These are phyloP conservation scores for Drosophila histrio DNA, from an alignment of 2,888 invertebrate genomes.

Conservation along the genomic window DNA sequence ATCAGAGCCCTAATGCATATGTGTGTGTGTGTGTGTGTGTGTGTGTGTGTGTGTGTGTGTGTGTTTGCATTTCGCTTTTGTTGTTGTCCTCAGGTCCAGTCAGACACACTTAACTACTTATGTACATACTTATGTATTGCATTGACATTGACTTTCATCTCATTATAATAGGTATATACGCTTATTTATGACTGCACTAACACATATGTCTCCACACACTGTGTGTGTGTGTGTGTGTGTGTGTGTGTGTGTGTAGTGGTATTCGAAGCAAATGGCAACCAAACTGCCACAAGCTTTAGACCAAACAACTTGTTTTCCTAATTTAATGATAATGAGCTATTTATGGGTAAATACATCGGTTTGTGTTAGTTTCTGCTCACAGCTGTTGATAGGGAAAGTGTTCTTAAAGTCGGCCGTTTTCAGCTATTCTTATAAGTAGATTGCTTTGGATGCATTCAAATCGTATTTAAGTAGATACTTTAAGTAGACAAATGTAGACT, in stretches of 20 bases:
- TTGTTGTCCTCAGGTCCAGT: constrained; percentile 8
- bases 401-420: constrained; percentile 12
- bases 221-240: constrained; percentile 3
- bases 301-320: constrained; percentile 73
- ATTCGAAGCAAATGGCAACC: constrained; percentile 38
- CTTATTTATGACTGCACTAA: constrained; percentile 67
- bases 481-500: too few relatives aligned
- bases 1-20: constrained; percentile 7
- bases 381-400: constrained; percentile 13
- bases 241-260: constrained; percentile 17
- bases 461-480: neutral
- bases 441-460: neutral
- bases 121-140: constrained; percentile 38
- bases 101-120: constrained; percentile 28
- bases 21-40: constrained; percentile 1
- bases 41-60: too few relatives aligned
- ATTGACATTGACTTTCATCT: constrained; percentile 80
- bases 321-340: constrained; percentile 77
- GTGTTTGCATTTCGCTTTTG: constrained; percentile 17
- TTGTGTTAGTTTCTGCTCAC: constrained; percentile 18
- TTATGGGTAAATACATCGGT: constrained; percentile 59
- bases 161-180: constrained; percentile 72
- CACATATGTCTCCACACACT: constrained; percentile 10
- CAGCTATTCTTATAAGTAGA: neutral
- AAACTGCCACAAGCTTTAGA: constrained; percentile 54